Percentiles rank a stretch among this genome's conserved stretches.
Conservation (phyloP, 2,113 vertebrate genomes). For the Stictonetta naevosa region DNA sequence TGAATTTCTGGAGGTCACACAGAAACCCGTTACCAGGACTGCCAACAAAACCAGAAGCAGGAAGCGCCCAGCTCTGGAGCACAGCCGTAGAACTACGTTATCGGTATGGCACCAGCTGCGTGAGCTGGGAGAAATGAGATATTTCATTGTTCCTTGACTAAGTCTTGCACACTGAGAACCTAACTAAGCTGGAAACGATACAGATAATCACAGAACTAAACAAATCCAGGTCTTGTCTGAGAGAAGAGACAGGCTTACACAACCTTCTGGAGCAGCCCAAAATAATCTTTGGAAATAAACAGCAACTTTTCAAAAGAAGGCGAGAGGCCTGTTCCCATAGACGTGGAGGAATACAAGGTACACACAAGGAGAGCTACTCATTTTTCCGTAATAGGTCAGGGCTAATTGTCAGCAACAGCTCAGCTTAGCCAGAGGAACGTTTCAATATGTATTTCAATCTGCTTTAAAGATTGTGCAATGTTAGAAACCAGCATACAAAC, state of each 20-base stretch:
- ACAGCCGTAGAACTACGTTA: not conserved
- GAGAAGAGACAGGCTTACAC: not conserved
- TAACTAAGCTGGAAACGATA: not conserved
- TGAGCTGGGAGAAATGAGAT: not conserved
- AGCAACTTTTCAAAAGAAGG: not conserved
- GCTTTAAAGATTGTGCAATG: not conserved
- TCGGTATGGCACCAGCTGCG: not conserved
- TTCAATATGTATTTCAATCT: not conserved
- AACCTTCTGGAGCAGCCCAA: not conserved
- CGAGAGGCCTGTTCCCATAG: not conserved
- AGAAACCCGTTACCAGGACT: not conserved
- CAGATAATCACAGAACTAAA: not conserved
- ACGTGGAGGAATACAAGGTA: rapidly evolving
- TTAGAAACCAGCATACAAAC: not conserved
- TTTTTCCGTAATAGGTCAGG: not conserved
- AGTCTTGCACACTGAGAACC: not conserved
- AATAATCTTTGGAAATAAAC: not conserved
- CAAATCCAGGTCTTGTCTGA: not conserved
- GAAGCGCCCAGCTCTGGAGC: rapidly evolving
- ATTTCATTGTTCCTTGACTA: not conserved
- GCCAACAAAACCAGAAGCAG: not conserved
- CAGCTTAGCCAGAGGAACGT: not conserved
- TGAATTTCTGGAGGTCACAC: not conserved
- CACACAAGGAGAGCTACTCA: rapidly evolving
- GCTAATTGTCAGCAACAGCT: not conserved